Conservation (phyloP, 2,888 invertebrate species). For the Siphonodentalium dalli region DNA sequence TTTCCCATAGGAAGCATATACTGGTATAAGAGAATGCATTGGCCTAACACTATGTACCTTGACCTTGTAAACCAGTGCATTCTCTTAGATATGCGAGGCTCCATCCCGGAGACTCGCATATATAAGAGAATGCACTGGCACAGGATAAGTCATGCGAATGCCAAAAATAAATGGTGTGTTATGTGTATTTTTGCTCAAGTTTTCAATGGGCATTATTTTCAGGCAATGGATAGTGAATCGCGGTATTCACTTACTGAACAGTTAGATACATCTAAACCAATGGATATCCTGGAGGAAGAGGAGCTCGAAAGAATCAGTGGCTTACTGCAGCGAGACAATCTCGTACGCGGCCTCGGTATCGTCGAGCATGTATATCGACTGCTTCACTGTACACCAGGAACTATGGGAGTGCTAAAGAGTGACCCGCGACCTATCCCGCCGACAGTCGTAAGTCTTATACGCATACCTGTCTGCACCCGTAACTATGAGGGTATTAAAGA, state of each 20-base stretch:
- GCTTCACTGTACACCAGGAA: constrained; percentile 62
- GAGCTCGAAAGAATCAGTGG: constrained; percentile 63
- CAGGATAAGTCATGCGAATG: no score
- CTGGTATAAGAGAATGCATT: no score
- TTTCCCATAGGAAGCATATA: no score
- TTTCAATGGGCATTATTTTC: no score
- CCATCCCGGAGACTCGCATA: no score
- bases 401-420: constrained; percentile 52
- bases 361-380: constrained; percentile 63
- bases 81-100: no score
- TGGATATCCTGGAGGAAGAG: constrained; percentile 63
- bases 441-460: constrained; percentile 41
- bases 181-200: neutral
- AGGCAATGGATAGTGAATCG: constrained; percentile 33
- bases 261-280: constrained; percentile 57
- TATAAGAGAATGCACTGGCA: no score
- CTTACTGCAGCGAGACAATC: constrained; percentile 63
- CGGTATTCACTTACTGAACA: constrained; percentile 37
- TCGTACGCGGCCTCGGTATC: constrained; percentile 63
- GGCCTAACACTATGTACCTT: no score
- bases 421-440: constrained; percentile 44
- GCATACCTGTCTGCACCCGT: neutral
- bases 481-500: no score
- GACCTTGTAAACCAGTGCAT: no score
- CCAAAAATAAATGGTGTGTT: neutral